phyloP scores from a whole-genome alignment of 2,113 vertebrate genomes.

The Gopherus evgoodei region DNA sequence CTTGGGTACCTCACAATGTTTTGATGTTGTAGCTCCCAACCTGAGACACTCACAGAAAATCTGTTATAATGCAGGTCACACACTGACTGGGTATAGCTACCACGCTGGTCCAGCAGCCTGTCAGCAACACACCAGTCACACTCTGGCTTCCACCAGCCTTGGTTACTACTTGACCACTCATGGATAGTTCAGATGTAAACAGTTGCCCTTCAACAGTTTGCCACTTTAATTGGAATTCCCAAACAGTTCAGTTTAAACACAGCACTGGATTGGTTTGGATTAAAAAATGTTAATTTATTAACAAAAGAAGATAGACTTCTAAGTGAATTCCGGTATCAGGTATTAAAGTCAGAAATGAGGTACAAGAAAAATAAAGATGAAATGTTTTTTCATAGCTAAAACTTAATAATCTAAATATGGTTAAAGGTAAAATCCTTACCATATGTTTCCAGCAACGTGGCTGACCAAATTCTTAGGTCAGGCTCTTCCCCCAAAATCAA shows the following conservation, averaged over 20 bases:
- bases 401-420: neutral
- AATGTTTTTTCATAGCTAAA: neutral
- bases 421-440: neutral
- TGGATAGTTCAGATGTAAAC: neutral
- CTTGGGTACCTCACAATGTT: too few species aligned
- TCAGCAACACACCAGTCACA: neutral
- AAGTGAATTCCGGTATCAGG: neutral
- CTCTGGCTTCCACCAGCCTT: neutral
- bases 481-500: neutral
- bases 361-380: neutral
- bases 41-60: neutral
- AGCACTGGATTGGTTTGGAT: neutral
- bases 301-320: neutral
- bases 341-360: neutral
- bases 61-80: neutral
- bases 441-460: neutral
- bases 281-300: neutral
- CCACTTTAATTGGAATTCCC: neutral
- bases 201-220: neutral
- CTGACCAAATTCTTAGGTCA: neutral
- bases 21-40: neutral
- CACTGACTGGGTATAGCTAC: neutral
- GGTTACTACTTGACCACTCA: neutral
- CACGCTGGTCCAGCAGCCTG: neutral
- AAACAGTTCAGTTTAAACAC: neutral